These are phyloP conservation scores for Hymenopus coronatus DNA, from an alignment of 2,888 invertebrate genomes.

Conservation along the genomic window DNA sequence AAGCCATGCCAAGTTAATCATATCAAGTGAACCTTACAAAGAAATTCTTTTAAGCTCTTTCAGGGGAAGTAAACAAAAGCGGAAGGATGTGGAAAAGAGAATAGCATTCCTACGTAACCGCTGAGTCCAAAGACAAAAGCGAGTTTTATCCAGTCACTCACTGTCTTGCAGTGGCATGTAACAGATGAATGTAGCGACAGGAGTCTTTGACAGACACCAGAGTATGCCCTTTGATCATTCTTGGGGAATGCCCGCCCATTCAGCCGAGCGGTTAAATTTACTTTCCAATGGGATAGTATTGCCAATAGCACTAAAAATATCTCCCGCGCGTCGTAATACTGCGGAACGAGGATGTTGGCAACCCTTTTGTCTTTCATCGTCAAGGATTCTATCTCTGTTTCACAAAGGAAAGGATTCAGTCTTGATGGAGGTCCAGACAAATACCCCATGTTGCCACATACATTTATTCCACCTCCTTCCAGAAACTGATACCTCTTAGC, in stretches of 20 bases:
- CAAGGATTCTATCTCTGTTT: not conserved
- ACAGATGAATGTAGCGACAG: not conserved
- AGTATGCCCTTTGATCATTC: not conserved
- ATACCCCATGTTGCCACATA: not conserved
- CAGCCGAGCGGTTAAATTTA: not conserved
- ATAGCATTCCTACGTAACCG: not conserved
- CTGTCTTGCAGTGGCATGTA: not conserved
- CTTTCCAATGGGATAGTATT: not conserved
- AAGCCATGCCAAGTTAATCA: too few species aligned
- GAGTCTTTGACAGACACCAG: not conserved
- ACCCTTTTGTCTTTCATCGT: not conserved
- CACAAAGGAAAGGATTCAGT: not conserved
- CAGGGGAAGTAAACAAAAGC: not conserved
- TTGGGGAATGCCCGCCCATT: not conserved
- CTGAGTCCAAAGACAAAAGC: not conserved
- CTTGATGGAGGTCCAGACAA: not conserved
- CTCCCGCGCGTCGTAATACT: not conserved
- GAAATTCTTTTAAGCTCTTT: not conserved
- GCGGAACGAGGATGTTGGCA: not conserved
- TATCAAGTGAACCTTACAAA: not conserved
- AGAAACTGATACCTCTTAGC: not conserved
- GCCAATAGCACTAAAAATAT: not conserved
- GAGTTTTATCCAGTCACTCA: not conserved
- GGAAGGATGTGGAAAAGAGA: not conserved
- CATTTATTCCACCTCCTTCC: not conserved